These are phyloP conservation scores for Alcedo quadribrachys DNA, from an alignment of 2,797 vertebrate genomes.

Conservation along the genomic window DNA sequence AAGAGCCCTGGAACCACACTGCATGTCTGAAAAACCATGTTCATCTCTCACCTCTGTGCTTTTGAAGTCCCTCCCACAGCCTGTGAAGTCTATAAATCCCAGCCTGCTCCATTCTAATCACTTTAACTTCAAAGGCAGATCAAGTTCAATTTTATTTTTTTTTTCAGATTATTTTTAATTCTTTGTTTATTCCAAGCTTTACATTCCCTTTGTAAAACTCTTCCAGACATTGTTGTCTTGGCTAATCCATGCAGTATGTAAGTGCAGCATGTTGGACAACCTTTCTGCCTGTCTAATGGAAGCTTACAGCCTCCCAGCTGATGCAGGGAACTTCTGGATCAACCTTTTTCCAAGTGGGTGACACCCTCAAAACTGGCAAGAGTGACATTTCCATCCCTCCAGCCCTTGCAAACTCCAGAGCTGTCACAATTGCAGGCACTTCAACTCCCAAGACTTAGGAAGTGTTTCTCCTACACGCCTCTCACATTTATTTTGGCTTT, in stretches of 20 bases:
- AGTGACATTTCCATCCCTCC: neutral
- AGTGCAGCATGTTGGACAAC: neutral
- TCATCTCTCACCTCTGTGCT: constrained; percentile 12
- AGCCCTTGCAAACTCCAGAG: neutral
- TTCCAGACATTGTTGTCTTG: neutral
- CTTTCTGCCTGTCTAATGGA: neutral
- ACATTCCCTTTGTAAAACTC: neutral
- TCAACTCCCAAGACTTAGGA: neutral
- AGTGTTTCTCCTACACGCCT: neutral
- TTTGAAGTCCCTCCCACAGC: constrained; percentile 36
- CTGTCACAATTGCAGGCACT: neutral
- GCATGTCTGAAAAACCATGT: neutral
- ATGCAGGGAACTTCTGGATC: neutral
- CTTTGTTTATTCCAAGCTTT: constrained; percentile 9
- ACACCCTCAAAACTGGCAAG: neutral
- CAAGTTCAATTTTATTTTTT: neutral
- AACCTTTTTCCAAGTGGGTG: fast-evolving
- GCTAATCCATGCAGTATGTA: neutral
- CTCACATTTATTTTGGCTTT: neutral
- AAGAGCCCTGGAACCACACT: neutral
- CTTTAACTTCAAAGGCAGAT: constrained; percentile 30
- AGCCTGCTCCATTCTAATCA: neutral
- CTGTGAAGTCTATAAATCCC: neutral
- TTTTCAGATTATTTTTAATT: neutral
- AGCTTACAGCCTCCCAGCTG: neutral